phyloP scores from a whole-genome alignment of 92 coral and sea anemone species.

The Blastomussa wellsi region DNA sequence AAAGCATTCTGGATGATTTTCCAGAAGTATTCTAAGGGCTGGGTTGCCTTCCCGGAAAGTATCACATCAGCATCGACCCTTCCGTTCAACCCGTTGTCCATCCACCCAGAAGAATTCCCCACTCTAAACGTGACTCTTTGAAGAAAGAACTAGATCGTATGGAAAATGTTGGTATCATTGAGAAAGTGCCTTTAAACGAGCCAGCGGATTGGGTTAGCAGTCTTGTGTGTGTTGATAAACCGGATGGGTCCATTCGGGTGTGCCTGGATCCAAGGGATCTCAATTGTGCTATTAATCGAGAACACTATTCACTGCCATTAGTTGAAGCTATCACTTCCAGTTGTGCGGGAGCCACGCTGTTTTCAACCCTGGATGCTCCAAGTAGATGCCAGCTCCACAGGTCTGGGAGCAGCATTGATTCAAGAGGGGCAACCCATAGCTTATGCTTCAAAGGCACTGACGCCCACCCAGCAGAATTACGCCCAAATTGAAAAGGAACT shows the following conservation, averaged over 20 bases:
- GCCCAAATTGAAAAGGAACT: not conserved
- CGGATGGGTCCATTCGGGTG: conserved; percentile 34
- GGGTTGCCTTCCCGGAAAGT: too few relatives aligned
- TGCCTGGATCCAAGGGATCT: conserved; percentile 43
- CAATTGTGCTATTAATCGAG: conserved; percentile 20
- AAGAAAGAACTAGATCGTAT: too few relatives aligned
- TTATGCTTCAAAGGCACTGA: conserved; percentile 28
- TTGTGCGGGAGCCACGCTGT: conserved; percentile 30
- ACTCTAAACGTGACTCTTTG: too few relatives aligned
- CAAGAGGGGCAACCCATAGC: conserved; percentile 36
- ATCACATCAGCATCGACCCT: too few relatives aligned
- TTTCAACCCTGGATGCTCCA: conserved; percentile 50
- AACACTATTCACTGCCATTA: conserved; percentile 38
- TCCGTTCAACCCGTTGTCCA: too few relatives aligned
- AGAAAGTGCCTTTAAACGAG: conserved; percentile 30
- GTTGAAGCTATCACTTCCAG: conserved; percentile 14
- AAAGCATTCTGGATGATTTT: not conserved
- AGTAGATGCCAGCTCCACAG: too few relatives aligned
- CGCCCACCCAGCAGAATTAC: not conserved
- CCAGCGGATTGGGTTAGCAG: conserved; percentile 44
- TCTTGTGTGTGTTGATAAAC: conserved; percentile 41
- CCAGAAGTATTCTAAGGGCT: not conserved
- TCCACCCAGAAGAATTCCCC: too few relatives aligned
- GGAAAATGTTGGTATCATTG: conserved; percentile 38
- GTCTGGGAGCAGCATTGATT: conserved; percentile 32